A percentile compares a stretch with the other conserved stretches of the same genome.
Evolutionary conservation across 2,888 invertebrate genomes (phyloP).

Genomic region (Drosophila stalkeri): DNA sequence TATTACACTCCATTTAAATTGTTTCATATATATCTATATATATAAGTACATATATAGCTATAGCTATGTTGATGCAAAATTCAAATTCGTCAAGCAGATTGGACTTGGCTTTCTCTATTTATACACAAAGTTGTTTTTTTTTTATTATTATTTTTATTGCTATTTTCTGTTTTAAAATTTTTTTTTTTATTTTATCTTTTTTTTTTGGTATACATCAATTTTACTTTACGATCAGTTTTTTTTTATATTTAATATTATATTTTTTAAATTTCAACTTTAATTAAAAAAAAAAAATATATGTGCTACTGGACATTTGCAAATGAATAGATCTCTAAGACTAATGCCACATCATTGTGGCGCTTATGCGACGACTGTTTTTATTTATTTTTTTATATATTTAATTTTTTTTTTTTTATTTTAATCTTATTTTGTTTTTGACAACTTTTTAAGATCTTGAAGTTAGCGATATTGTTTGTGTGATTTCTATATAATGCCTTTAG

Average conservation of each 20-base stretch:
- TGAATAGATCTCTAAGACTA: constrained; percentile 47
- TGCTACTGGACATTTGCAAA: constrained; percentile 53
- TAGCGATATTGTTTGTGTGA: constrained; percentile 12
- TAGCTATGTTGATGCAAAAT: constrained; percentile 37
- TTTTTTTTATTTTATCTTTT: constrained; percentile 21
- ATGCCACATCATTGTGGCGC: constrained; percentile 30
- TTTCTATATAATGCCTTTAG: constrained; percentile 4
- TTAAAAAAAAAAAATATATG: constrained; percentile 41
- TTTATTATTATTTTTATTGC: constrained; percentile 10
- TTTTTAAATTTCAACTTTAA: constrained; percentile 27
- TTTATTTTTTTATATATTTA: neutral
- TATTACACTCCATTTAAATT: constrained; percentile 50
- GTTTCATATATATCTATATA: constrained; percentile 9
- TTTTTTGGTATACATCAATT: constrained; percentile 68
- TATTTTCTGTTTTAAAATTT: constrained; percentile 5
- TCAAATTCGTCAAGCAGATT: constrained; percentile 46
- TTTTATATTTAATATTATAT: constrained; percentile 25
- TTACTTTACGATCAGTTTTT: constrained; percentile 43
- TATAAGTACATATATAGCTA: constrained; percentile 13
- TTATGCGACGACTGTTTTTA: constrained; percentile 26
- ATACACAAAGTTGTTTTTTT: constrained; percentile 45
- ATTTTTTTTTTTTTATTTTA: neutral
- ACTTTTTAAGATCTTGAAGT: constrained; percentile 19
- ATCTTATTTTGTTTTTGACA: constrained; percentile 21
- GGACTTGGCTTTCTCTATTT: constrained; percentile 35